These are phyloP conservation scores for Coremacera marginata DNA, from an alignment of 2,888 invertebrate genomes.

Conservation along the genomic window DNA sequence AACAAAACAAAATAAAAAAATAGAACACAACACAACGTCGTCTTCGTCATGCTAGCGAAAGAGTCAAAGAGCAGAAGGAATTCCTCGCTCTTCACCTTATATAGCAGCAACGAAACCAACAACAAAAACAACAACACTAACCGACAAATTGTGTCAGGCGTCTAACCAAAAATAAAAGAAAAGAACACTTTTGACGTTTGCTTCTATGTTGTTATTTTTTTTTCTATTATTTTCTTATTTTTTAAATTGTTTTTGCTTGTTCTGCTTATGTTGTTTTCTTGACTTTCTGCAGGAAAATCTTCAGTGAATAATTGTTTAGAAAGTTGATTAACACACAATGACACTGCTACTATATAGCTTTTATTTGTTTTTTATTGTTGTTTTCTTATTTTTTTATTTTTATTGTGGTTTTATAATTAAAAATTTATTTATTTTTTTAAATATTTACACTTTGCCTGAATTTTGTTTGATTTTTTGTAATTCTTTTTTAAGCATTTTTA, in stretches of 20 bases:
- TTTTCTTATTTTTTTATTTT: neutral
- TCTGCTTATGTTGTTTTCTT: neutral
- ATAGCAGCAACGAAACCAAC: neutral
- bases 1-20: neutral
- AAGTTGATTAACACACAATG: slow-evolving; percentile 38
- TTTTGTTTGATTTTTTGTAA: neutral
- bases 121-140: neutral
- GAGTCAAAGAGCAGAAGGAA: slow-evolving; percentile 4
- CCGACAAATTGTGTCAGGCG: slow-evolving; percentile 18
- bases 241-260: neutral
- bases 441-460: neutral
- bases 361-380: neutral
- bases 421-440: neutral
- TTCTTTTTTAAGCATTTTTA: neutral
- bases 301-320: slow-evolving; percentile 34
- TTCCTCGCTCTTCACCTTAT: slow-evolving; percentile 5
- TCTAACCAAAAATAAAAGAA: neutral
- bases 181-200: slow-evolving; percentile 9
- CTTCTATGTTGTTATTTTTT: neutral
- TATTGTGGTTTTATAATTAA: neutral
- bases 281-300: slow-evolving; percentile 18
- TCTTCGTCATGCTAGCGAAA: neutral
- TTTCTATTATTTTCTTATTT: neutral
- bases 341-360: neutral
- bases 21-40: neutral